Base-by-base conservation (phyloP, 2,888 invertebrate genomes). In the Colletes collaris region DNA sequence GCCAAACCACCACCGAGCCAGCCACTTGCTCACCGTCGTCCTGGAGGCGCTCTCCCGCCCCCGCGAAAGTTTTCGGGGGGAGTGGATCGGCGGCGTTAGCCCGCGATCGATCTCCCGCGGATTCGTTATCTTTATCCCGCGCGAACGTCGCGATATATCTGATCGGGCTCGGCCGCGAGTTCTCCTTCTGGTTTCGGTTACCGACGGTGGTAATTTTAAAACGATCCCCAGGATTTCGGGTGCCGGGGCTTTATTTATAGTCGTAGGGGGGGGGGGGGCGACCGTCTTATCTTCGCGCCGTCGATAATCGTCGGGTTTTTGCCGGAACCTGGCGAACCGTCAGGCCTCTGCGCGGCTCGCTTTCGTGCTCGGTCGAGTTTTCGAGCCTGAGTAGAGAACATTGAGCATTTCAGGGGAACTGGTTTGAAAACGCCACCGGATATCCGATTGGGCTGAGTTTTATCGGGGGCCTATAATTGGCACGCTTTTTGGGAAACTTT, bases 71-170 rank as follows among this genome's bases (percentile, higher is more conserved):
- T 86, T 86, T 85, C 67, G 75, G 73, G 55, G 72, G 76, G 40
- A n/a, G 59, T 49, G 77, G 79, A 82, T 84, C 79, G 79, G 75
- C 56, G 66, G 67, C 71, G 76, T 63, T 50, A 65, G 60, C 70
- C 66, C 62, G 37, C 81, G 82, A 86, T 82, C 85, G 85, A 86
- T 85, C 81, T 76, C 49, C 71, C 79, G 71, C 71, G 80, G 74
- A 82, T 83, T 63, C 82, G 74, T 83, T 83, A 82, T 80, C 82
- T 73, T 76, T 44, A 73, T 79, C 83, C 83, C 71, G 55, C 65
- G 63, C 70, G 52, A 66, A 60, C 82, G 75, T 72, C 64, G 74
- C 71, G 73, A 73, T 83, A 78, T 83, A 83, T 79, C 82, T 81
- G 82, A 78, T 76, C 62, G 81, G 71, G 66, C 65, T 40, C 19